Evolutionary conservation across 2,888 invertebrate genomes (phyloP).

Genomic region (Andrena dorsata): DNA sequence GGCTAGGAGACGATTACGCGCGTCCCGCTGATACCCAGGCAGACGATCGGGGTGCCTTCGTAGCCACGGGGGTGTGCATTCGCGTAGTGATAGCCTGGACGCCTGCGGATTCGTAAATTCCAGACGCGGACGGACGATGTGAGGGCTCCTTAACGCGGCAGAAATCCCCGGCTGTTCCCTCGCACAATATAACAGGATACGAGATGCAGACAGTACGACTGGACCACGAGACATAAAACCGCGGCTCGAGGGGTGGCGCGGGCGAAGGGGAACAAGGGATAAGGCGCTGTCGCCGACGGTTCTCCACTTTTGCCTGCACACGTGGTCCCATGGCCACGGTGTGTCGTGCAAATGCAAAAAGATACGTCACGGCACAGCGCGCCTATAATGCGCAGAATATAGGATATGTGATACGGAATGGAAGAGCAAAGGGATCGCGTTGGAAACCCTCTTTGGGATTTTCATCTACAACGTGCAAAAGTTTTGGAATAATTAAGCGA

Average conservation of each 20-base stretch:
- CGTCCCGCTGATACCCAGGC: neutral
- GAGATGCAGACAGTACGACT: slow-evolving; percentile 65
- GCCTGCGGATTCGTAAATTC: neutral
- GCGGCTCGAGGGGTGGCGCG: slow-evolving; percentile 30
- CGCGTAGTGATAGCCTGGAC: neutral
- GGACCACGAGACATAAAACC: slow-evolving; percentile 68
- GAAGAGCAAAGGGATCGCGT: neutral
- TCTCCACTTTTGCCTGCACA: slow-evolving; percentile 46
- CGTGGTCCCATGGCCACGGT: slow-evolving; percentile 35
- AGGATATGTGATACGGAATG: slow-evolving; percentile 26
- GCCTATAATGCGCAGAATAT: slow-evolving; percentile 24
- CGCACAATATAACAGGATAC: slow-evolving; percentile 68
- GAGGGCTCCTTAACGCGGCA: slow-evolving; percentile 59
- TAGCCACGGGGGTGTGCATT: neutral
- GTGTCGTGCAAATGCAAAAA: slow-evolving; percentile 40
- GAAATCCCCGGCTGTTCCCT: slow-evolving; percentile 43
- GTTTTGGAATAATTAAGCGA: slow-evolving; percentile 16
- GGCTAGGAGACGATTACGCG: neutral
- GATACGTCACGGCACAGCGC: slow-evolving; percentile 34
- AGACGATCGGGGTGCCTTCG: neutral
- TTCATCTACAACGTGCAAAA: neutral
- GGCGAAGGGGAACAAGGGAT: slow-evolving; percentile 30
- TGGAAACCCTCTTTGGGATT: neutral
- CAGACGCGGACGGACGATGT: slow-evolving; percentile 38
- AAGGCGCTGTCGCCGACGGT: slow-evolving; percentile 59